phyloP scores from a whole-genome alignment of 2,888 invertebrate species.

The Pasiphila rectangulata region DNA sequence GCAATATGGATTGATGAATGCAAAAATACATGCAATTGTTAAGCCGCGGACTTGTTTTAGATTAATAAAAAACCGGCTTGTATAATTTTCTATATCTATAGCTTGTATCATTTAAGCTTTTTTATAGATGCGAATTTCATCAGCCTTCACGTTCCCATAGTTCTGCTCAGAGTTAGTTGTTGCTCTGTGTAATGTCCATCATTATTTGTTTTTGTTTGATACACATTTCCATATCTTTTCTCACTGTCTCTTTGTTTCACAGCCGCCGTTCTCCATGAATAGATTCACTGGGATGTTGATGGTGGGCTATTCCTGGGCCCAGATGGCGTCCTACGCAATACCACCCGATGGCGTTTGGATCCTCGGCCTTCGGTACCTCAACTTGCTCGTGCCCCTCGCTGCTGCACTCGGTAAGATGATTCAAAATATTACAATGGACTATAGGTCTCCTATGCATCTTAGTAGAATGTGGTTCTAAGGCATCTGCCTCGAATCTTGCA shows the following conservation, averaged over 20 bases:
- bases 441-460: neutral
- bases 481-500: too few relatives aligned
- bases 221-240: neutral
- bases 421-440: conserved; percentile 4
- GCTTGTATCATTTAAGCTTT: too few relatives aligned
- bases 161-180: too few relatives aligned
- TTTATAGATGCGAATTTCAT: too few relatives aligned
- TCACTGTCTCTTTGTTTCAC: conserved; percentile 38
- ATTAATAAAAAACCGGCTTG: too few relatives aligned
- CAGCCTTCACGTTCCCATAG: too few relatives aligned
- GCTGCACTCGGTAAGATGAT: conserved; percentile 86
- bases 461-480: too few relatives aligned
- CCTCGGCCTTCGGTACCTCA: conserved; percentile 85
- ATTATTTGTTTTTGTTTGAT: neutral
- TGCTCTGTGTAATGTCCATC: too few relatives aligned
- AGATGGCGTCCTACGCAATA: conserved; percentile 87
- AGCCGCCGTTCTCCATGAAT: conserved; percentile 91
- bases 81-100: too few relatives aligned
- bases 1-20: too few relatives aligned
- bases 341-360: conserved; percentile 87
- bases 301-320: conserved; percentile 90
- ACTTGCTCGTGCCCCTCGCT: conserved; percentile 86
- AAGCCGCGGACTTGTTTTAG: too few relatives aligned
- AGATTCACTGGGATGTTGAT: conserved; percentile 89
- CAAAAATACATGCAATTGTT: too few relatives aligned